Conservation (phyloP, 1,140 invertebrate species). For the Drosophila rhopaloa region DNA sequence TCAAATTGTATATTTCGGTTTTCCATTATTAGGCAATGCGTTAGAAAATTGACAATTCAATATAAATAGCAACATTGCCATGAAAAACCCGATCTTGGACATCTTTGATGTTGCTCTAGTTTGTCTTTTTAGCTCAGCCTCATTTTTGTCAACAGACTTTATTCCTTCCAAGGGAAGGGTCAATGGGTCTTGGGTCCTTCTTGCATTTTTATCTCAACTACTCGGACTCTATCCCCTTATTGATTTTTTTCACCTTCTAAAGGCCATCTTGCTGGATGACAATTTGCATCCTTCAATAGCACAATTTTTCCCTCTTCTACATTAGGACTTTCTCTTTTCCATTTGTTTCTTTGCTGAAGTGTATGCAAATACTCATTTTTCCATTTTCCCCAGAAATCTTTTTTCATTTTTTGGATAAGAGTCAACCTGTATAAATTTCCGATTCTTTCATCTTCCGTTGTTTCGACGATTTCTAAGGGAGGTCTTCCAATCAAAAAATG, state of each 20-base stretch:
- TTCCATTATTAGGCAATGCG: no score
- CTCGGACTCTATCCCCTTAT: neutral
- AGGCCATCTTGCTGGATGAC: neutral
- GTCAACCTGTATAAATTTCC: no score
- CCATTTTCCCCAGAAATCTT: no score
- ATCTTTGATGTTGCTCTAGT: neutral
- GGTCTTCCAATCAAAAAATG: no score
- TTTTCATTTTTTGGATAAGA: no score
- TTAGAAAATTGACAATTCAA: no score
- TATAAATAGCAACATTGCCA: neutral
- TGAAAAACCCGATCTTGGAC: neutral
- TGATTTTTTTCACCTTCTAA: neutral
- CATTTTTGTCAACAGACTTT: neutral
- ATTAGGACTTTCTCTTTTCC: neutral
- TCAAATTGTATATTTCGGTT: no score
- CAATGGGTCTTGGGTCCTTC: neutral
- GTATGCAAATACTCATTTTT: no score
- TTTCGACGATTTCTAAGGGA: no score
- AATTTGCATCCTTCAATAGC: neutral
- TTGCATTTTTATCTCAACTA: neutral
- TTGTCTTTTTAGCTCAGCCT: neutral
- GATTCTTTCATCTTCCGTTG: no score
- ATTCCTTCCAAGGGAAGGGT: neutral
- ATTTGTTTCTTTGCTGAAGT: no score
- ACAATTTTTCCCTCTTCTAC: neutral